Percentiles rank a stretch among this genome's conserved stretches.
Evolutionary conservation across 2,113 vertebrate genomes (phyloP).

Genomic region (Brachyhypopomus occidentalis): DNA sequence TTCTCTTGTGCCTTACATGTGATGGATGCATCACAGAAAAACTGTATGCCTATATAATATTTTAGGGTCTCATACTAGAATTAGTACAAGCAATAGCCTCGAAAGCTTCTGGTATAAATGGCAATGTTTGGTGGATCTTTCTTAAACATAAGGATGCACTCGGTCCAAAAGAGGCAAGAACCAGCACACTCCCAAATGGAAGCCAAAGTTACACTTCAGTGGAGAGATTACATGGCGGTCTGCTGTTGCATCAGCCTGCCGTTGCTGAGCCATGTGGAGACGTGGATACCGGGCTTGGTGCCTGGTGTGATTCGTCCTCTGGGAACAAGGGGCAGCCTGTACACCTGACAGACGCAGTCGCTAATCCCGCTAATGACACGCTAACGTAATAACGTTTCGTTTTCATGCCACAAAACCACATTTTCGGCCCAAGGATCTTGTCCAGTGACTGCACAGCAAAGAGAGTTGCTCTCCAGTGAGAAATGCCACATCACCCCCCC

Average conservation of each 20-base stretch:
- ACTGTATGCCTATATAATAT: not conserved
- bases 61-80: not conserved
- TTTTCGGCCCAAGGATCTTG: not conserved
- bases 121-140: not conserved
- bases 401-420: slow-evolving; percentile 16
- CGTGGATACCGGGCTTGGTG: slow-evolving; percentile 10
- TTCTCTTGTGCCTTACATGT: not conserved
- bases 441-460: not conserved
- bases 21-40: not conserved
- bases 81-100: not conserved
- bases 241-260: slow-evolving; percentile 19
- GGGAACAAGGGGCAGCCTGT: slow-evolving; percentile 4
- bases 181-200: slow-evolving; percentile 18
- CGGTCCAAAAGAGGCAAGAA: slow-evolving; percentile 18
- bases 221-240: slow-evolving; percentile 21
- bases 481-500: not conserved
- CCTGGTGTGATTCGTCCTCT: slow-evolving; percentile 7
- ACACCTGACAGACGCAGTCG: not conserved
- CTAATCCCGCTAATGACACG: slow-evolving; percentile 31
- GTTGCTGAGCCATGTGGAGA: slow-evolving; percentile 24
- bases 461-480: not conserved
- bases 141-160: not conserved
- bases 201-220: slow-evolving; percentile 14
- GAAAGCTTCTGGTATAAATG: not conserved
- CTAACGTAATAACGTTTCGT: slow-evolving; percentile 4